phyloP scores from a whole-genome alignment of 2,888 invertebrate genomes.

The Pseudanteris insignis region DNA sequence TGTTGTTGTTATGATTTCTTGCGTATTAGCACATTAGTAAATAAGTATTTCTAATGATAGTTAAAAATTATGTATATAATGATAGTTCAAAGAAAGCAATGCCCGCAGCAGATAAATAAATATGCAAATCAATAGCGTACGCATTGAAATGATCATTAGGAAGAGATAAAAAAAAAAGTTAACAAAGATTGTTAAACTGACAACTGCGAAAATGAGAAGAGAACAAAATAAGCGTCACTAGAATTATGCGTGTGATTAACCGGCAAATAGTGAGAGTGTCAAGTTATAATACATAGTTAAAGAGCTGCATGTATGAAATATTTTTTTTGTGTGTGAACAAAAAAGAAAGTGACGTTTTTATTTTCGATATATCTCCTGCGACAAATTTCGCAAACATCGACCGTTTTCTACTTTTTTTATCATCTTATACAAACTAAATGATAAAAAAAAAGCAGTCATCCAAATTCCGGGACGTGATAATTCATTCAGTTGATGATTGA shows the following conservation, averaged over 20 bases:
- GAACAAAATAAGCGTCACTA: constrained; percentile 39
- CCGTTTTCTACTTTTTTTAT: constrained; percentile 52
- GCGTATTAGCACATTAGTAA: constrained; percentile 32
- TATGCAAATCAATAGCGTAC: constrained; percentile 19
- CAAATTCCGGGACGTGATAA: constrained; percentile 47
- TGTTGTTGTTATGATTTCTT: no score
- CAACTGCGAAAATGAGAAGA: constrained; percentile 15
- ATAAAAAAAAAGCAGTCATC: constrained; percentile 41
- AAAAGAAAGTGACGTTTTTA: constrained; percentile 52
- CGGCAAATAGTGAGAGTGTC: constrained; percentile 44
- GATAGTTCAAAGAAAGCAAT: constrained; percentile 14
- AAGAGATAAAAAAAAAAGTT: constrained; percentile 5
- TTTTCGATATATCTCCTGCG: constrained; percentile 49
- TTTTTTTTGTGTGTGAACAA: constrained; percentile 56
- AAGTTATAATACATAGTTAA: constrained; percentile 43
- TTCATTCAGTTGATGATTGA: constrained; percentile 11
- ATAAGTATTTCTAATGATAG: constrained; percentile 37
- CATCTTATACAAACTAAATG: constrained; percentile 49
- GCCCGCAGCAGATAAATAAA: constrained; percentile 23
- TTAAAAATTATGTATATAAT: constrained; percentile 12
- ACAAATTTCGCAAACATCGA: constrained; percentile 43
- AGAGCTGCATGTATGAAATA: constrained; percentile 50
- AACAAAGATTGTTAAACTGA: no score
- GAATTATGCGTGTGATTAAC: constrained; percentile 48
- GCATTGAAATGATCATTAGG: constrained; percentile 25